Conservation (phyloP, 2,113 vertebrate genomes). For the Phylloscopus trochilus region DNA sequence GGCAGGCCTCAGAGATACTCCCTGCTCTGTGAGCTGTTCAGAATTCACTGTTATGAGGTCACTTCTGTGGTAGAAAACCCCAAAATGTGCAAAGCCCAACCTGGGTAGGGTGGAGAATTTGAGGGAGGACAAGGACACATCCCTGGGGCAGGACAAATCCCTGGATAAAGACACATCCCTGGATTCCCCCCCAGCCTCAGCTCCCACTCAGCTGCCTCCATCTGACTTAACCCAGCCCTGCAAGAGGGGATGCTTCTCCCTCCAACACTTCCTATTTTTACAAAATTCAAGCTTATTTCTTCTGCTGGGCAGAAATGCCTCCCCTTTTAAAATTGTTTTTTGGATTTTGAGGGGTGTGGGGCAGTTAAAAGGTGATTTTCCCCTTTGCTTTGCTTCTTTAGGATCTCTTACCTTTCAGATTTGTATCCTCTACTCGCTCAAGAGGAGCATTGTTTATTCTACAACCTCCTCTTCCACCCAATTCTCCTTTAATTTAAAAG, state of each 20-base stretch:
- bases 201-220: background rate
- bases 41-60: background rate
- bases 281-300: background rate
- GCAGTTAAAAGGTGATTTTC: background rate
- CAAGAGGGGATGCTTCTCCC: background rate
- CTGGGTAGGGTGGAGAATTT: accelerated
- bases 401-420: background rate
- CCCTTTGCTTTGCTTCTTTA: background rate
- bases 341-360: background rate
- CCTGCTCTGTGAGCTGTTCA: accelerated
- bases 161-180: background rate
- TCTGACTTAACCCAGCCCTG: background rate
- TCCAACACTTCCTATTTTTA: background rate
- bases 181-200: background rate
- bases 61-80: background rate
- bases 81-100: background rate
- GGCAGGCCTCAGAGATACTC: background rate
- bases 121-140: background rate
- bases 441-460: background rate
- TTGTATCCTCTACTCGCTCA: background rate
- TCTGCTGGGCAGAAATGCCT: background rate
- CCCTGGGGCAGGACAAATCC: too few species aligned
- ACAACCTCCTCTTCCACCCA: background rate
- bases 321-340: background rate
- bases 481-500: background rate